Evolutionary conservation across 2,113 vertebrate genomes (phyloP).

Genomic region (Melanotaenia duboulayi): DNA sequence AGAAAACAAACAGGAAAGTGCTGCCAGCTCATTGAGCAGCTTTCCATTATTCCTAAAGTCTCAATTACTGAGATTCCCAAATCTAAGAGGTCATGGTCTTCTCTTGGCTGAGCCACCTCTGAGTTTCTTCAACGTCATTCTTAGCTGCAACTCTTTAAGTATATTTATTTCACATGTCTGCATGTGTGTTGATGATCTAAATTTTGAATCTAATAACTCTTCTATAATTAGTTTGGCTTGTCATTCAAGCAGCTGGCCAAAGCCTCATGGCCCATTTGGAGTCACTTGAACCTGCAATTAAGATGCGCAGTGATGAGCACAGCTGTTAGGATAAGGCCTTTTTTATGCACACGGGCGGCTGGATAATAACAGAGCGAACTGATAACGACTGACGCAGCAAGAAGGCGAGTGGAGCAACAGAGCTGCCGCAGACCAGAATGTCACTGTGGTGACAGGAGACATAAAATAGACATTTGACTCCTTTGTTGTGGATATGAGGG

Average conservation of each 20-base stretch:
- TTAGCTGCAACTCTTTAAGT: background rate
- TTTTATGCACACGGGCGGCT: conserved; percentile 56
- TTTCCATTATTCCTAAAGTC: conserved; percentile 41
- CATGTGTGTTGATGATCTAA: conserved; percentile 38
- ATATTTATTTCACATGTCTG: background rate
- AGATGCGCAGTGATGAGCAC: conserved; percentile 69
- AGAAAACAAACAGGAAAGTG: conserved; percentile 46
- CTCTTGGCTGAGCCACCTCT: background rate
- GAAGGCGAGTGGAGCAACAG: conserved; percentile 64
- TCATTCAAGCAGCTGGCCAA: conserved; percentile 67
- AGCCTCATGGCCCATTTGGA: conserved; percentile 64
- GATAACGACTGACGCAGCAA: conserved; percentile 49
- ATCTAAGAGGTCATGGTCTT: background rate
- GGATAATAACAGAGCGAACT: conserved; percentile 81
- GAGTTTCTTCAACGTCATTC: background rate
- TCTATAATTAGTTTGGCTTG: conserved; percentile 78
- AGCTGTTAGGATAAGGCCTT: conserved; percentile 60
- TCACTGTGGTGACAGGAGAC: conserved; percentile 55
- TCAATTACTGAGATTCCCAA: conserved; percentile 14
- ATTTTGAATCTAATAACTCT: conserved; percentile 53
- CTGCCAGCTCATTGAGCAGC: background rate
- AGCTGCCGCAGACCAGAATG: conserved; percentile 67
- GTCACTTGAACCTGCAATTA: conserved; percentile 75
- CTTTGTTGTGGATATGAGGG: conserved; percentile 66
- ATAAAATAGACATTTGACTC: conserved; percentile 50